Percentiles rank a stretch among this genome's conserved stretches.
These are phyloP conservation scores for Platycheirus rosarum DNA, from an alignment of 2,888 invertebrate genomes.

Conservation along the genomic window DNA sequence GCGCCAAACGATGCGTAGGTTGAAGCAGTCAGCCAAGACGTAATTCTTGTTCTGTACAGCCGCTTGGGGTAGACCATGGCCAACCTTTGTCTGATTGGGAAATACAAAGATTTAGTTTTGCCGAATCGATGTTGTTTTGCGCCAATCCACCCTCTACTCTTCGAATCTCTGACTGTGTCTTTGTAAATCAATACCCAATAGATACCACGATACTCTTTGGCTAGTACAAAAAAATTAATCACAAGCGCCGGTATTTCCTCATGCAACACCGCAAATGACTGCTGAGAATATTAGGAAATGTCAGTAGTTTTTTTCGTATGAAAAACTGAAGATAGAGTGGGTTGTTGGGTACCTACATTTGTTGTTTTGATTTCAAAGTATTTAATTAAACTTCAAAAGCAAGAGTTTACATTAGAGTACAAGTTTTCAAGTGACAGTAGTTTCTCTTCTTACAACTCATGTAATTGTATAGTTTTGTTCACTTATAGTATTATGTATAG, in stretches of 20 bases:
- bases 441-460: too few relatives aligned
- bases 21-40: conserved; percentile 47
- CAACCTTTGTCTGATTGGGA: conserved; percentile 46
- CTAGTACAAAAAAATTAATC: conserved; percentile 18
- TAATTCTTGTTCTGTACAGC: conserved; percentile 8
- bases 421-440: too few relatives aligned
- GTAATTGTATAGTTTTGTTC: too few relatives aligned
- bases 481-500: too few relatives aligned
- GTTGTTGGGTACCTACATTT: not conserved
- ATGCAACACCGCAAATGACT: conserved; percentile 3
- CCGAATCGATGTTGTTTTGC: conserved; percentile 65
- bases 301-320: not conserved
- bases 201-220: conserved; percentile 20
- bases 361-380: not conserved
- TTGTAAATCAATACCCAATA: conserved; percentile 61
- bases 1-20: conserved; percentile 65
- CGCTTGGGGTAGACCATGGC: conserved; percentile 1
- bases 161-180: conserved; percentile 35
- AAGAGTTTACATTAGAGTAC: too few relatives aligned
- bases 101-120: conserved; percentile 62
- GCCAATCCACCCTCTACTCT: conserved; percentile 58
- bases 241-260: conserved; percentile 56
- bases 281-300: not conserved
- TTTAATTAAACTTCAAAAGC: not conserved
- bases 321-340: not conserved